Conservation (phyloP, 2,797 vertebrate species). For the Sebastes trivittatus region DNA sequence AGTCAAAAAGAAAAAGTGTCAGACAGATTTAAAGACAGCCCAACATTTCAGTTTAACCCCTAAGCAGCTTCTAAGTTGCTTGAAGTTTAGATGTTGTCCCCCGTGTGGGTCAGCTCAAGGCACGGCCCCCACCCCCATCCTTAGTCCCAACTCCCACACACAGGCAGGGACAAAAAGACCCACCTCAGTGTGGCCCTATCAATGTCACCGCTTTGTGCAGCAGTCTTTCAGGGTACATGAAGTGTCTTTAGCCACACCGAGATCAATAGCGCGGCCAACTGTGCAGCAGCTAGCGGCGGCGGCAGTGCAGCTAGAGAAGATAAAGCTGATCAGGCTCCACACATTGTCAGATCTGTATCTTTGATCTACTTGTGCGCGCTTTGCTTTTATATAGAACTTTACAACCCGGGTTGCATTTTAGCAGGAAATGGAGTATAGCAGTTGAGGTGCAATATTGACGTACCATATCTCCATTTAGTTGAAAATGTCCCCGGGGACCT, state of each 20-base stretch:
- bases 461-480: slow-evolving; percentile 67
- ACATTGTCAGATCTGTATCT: slow-evolving; percentile 74
- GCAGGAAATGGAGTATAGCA: slow-evolving; percentile 21
- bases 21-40: slow-evolving; percentile 31
- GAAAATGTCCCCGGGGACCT: slow-evolving; percentile 73
- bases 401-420: not conserved
- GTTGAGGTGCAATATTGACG: slow-evolving; percentile 61
- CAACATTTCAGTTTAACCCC: slow-evolving; percentile 66
- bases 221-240: slow-evolving; percentile 84
- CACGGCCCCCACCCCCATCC: slow-evolving; percentile 69
- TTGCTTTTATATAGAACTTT: slow-evolving; percentile 37
- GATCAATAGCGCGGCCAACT: slow-evolving; percentile 82
- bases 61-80: slow-evolving; percentile 59
- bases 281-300: slow-evolving; percentile 63
- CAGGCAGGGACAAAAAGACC: slow-evolving; percentile 81
- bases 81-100: slow-evolving; percentile 67
- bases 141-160: slow-evolving; percentile 75
- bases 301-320: slow-evolving; percentile 50
- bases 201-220: slow-evolving; percentile 83
- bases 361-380: slow-evolving; percentile 65
- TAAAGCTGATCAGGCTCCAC: slow-evolving; percentile 66
- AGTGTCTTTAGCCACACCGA: slow-evolving; percentile 82
- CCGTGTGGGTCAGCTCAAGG: slow-evolving; percentile 67
- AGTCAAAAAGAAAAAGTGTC: slow-evolving; percentile 51
- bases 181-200: slow-evolving; percentile 84